These are phyloP conservation scores for Harmothoe impar DNA, from an alignment of 2,888 invertebrate genomes.

Conservation along the genomic window DNA sequence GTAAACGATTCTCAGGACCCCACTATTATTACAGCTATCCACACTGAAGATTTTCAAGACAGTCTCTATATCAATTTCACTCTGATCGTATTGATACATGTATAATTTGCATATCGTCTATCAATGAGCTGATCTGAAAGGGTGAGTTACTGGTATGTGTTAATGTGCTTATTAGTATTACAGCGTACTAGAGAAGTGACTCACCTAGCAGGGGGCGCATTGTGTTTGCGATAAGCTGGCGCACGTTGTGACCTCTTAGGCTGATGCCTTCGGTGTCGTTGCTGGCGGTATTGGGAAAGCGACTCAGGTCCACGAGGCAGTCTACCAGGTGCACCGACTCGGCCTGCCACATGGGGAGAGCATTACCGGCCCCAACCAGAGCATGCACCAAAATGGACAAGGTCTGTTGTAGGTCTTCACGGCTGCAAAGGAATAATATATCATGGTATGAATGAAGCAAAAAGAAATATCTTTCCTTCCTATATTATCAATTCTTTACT, in stretches of 20 bases:
- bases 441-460: neutral
- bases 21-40: no score
- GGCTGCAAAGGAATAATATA: slow-evolving; percentile 72
- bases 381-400: slow-evolving; percentile 88
- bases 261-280: slow-evolving; percentile 63
- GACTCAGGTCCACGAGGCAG: slow-evolving; percentile 74
- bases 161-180: no score
- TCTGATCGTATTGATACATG: no score
- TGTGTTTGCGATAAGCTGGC: slow-evolving; percentile 86
- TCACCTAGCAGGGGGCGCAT: slow-evolving; percentile 85
- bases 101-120: no score
- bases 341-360: slow-evolving; percentile 90
- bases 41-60: no score
- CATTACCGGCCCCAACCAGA: slow-evolving; percentile 87
- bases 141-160: no score
- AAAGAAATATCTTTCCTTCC: no score
- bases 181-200: slow-evolving; percentile 67
- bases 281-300: slow-evolving; percentile 71
- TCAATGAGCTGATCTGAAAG: no score
- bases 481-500: no score
- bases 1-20: no score
- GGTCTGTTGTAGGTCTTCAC: slow-evolving; percentile 88
- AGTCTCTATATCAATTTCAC: no score
- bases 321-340: slow-evolving; percentile 81
- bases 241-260: slow-evolving; percentile 88